A percentile compares a stretch with the other conserved stretches of the same genome.
Conservation (phyloP, 2,888 invertebrate genomes). For the Pristionchus exspectatus region DNA sequence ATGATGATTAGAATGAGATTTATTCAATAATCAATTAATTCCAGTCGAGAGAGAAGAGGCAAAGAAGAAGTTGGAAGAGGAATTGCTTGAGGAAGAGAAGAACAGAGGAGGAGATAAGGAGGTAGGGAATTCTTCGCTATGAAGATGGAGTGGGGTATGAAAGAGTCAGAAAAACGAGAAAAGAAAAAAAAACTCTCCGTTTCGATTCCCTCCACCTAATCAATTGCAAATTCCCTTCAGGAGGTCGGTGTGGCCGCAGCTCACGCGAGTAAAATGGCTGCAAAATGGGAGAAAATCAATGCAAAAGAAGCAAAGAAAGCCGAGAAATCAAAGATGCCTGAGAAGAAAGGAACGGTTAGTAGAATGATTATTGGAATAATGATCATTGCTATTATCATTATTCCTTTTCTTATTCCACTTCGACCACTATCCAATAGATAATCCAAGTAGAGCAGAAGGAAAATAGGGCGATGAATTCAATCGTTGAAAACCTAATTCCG, state of each 20-base stretch:
- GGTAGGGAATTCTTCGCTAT: not conserved
- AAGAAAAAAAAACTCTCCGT: not conserved
- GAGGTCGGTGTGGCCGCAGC: constrained; percentile 74
- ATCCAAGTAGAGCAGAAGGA: not conserved
- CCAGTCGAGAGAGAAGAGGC: constrained; percentile 75
- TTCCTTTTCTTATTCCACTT: not conserved
- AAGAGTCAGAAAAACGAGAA: too few relatives aligned
- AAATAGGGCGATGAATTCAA: not conserved
- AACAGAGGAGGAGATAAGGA: constrained; percentile 68
- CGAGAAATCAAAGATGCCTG: constrained; percentile 77
- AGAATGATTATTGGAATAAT: not conserved
- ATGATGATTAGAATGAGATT: constrained; percentile 20
- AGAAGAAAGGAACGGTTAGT: constrained; percentile 61
- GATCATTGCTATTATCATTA: not conserved
- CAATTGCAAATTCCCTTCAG: constrained; percentile 55
- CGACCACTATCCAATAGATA: not conserved
- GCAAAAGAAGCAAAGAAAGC: constrained; percentile 79
- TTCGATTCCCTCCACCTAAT: not conserved
- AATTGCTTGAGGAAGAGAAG: constrained; percentile 66
- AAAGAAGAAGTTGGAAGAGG: constrained; percentile 73
- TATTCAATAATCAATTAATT: constrained; percentile 28
- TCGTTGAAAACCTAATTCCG: too few relatives aligned
- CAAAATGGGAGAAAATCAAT: constrained; percentile 79
- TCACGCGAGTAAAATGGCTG: constrained; percentile 79
- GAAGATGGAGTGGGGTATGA: too few relatives aligned